Percentiles rank a stretch among this genome's conserved stretches.
phyloP scores from a whole-genome alignment of 2,888 invertebrate species.

The Eudemis profundana region DNA sequence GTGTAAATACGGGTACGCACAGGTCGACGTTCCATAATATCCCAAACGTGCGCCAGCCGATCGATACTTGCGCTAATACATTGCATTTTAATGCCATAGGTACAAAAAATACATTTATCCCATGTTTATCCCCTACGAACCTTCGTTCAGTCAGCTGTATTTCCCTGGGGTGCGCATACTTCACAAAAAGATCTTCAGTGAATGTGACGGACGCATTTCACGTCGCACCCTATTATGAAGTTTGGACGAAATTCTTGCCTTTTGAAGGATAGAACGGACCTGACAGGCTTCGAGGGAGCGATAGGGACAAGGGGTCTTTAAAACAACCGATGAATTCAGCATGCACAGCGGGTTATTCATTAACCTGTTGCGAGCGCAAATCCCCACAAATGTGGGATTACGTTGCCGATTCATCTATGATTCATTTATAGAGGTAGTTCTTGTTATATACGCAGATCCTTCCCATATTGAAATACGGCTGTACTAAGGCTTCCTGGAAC shows the following conservation, averaged over 20 bases:
- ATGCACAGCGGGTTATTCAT: background rate
- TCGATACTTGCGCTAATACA: conserved; percentile 35
- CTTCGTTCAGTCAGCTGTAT: conserved; percentile 57
- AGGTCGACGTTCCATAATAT: conserved; percentile 36
- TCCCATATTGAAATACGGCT: background rate
- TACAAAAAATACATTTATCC: conserved; percentile 52
- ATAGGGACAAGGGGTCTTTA: background rate
- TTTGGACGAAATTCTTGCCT: conserved; percentile 62
- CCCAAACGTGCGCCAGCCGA: conserved; percentile 28
- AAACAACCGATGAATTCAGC: background rate
- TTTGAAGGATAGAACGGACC: conserved; percentile 64
- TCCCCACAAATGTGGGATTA: background rate
- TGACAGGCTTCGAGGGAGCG: conserved; percentile 54
- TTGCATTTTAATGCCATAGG: conserved; percentile 51
- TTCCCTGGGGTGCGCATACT: conserved; percentile 60
- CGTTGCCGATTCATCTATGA: too few relatives aligned
- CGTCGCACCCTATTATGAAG: conserved; percentile 57
- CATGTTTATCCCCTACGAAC: conserved; percentile 48
- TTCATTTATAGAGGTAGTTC: too few relatives aligned
- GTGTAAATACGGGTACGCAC: conserved; percentile 71
- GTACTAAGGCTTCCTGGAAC: background rate
- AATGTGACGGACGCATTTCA: conserved; percentile 56
- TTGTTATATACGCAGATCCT: background rate
- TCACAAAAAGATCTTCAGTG: conserved; percentile 59
- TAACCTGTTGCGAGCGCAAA: background rate